These are phyloP conservation scores for Acronicta psi DNA, from an alignment of 2,888 invertebrate species.

Conservation along the genomic window DNA sequence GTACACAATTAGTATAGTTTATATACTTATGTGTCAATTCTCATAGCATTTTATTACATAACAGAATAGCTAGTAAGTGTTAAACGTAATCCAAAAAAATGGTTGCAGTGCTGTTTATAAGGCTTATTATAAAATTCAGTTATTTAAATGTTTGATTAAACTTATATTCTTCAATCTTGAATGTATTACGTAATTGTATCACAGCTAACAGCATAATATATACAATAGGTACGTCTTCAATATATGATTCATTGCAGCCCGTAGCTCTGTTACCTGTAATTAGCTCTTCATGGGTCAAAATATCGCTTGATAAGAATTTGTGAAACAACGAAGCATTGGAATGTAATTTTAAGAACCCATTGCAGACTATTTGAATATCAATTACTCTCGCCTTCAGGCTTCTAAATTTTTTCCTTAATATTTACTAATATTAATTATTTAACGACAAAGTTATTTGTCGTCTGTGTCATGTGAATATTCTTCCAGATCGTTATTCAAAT, in stretches of 20 bases:
- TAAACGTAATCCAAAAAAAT: conserved; percentile 81
- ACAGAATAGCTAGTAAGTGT: conserved; percentile 89
- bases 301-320: conserved; percentile 68
- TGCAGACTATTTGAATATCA: conserved; percentile 43
- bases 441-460: conserved; percentile 33
- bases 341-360: conserved; percentile 68
- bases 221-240: conserved; percentile 36
- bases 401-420: conserved; percentile 37
- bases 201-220: conserved; percentile 40
- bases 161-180: conserved; percentile 53
- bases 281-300: conserved; percentile 57
- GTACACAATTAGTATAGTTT: conserved; percentile 89
- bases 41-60: conserved; percentile 89
- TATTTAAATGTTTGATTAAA: conserved; percentile 43
- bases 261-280: conserved; percentile 46
- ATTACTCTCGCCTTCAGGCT: conserved; percentile 47
- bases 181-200: conserved; percentile 47
- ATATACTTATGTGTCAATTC: conserved; percentile 90
- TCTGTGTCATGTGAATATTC: conserved; percentile 46
- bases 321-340: conserved; percentile 81
- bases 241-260: conserved; percentile 33
- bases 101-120: conserved; percentile 78
- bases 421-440: conserved; percentile 41
- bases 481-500: conserved; percentile 40
- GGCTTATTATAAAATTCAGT: conserved; percentile 74